phyloP scores from a whole-genome alignment of 37 sponge, comb jelly and placozoan genomes.

The Ianthella basta region DNA sequence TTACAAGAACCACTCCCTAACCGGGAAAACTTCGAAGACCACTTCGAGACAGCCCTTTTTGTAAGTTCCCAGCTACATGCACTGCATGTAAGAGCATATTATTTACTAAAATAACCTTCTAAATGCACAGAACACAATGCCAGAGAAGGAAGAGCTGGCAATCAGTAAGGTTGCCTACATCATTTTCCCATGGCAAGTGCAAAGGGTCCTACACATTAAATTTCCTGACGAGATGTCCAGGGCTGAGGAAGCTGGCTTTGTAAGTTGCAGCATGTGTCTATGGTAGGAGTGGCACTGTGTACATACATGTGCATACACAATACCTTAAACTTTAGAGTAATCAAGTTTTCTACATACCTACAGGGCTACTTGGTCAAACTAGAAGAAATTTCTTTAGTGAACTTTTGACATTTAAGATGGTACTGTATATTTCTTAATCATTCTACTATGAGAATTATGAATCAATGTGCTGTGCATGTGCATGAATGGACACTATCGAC shows the following conservation, averaged over 20 bases:
- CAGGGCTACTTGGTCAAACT: slow-evolving; percentile 1
- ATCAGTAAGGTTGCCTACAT: not conserved
- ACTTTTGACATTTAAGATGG: not conserved
- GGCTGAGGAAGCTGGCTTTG: slow-evolving; percentile 13
- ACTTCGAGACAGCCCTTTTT: slow-evolving; percentile 10
- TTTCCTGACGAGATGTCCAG: not conserved
- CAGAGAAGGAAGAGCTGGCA: slow-evolving; percentile 14
- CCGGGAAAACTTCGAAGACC: slow-evolving; percentile 2
- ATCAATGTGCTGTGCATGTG: no score
- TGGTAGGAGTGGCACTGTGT: no score
- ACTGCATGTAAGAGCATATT: slow-evolving; percentile 8
- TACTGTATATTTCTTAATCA: no score
- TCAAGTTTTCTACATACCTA: no score
- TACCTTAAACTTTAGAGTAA: no score
- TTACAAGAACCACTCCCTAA: not conserved
- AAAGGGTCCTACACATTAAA: not conserved
- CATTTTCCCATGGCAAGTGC: not conserved
- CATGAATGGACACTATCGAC: no score
- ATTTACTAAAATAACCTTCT: not conserved
- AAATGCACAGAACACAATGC: not conserved
- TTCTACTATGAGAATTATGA: no score
- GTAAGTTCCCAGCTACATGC: not conserved
- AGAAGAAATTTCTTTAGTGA: not conserved
- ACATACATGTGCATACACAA: no score
- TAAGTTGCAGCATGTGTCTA: not conserved